Percentiles rank a stretch among this genome's conserved stretches.
phyloP scores from a whole-genome alignment of 2,113 vertebrate genomes.

The Vombatus ursinus region DNA sequence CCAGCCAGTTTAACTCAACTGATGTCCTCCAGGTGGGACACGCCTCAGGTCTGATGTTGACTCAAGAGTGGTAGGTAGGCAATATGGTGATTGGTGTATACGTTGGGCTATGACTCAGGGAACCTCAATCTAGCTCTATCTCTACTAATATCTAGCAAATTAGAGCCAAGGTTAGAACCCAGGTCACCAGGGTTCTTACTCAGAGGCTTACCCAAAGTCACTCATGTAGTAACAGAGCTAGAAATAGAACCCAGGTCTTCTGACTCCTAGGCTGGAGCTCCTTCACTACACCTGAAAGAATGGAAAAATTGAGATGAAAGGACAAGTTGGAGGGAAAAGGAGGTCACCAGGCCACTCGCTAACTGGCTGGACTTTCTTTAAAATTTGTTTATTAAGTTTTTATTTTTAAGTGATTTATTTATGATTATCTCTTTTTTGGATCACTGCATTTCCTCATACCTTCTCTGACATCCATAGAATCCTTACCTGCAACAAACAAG shows the following conservation, averaged over 20 bases:
- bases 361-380: background rate
- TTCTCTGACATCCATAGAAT: background rate
- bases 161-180: background rate
- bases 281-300: background rate
- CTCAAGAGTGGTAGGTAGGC: background rate
- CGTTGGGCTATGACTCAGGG: background rate
- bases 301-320: background rate
- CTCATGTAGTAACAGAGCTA: background rate
- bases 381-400: background rate
- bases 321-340: background rate
- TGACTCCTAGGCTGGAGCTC: background rate
- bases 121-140: background rate
- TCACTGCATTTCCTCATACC: background rate
- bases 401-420: background rate
- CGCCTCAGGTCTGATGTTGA: background rate
- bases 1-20: constrained; percentile 32
- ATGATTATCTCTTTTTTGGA: background rate
- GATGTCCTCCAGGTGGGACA: constrained; percentile 13
- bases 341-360: background rate
- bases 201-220: background rate
- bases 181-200: background rate
- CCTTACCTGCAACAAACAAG: background rate
- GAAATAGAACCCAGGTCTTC: background rate
- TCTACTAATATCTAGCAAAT: background rate
- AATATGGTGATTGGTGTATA: background rate